Base-by-base conservation (phyloP, 2,113 vertebrate species). In the Cochlearius cochlearius region DNA sequence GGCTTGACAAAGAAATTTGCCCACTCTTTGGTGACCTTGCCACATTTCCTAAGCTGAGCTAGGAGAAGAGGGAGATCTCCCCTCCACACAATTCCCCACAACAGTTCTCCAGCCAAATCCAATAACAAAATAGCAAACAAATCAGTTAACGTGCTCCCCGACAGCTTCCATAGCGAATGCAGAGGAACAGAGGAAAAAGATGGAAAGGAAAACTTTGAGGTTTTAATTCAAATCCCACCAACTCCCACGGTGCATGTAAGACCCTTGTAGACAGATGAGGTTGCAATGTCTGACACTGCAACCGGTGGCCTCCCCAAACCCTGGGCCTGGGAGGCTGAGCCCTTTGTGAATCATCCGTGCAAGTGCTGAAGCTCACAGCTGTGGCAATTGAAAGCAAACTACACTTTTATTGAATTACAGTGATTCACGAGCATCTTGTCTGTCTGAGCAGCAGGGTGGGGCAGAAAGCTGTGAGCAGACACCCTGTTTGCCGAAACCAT, bases 361-460 rank as follows among this genome's bases (percentile, higher is more conserved):
- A 3, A 76, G 52, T 0, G 5, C 66, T 2, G 3, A 78, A 88
- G 74, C 88, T 92, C 90, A 90, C 39, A 92, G 82, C 91, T 68
- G 71, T 41, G 36, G 80, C 73, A 59, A 81, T 1, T 43, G 36
- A 91, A 93, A 85, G 74, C 56, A 53, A 94, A 74, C 30, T 49
- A 11, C 9, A 9, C 47, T 87, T 32, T 53, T 77, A 36, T 34
- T 45, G 52, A 95, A 88, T 74, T 72, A 55, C 14, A 80, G 71
- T 94, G 96, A 95, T 95, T 96, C 96, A 96, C 6, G 2, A 94
- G 63, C 72, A 86, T 76, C 45, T 60, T 3, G 3, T 47, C 68
- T 84, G 63, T 79, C 82, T 66, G 82, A 92, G 55, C 67, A 80
- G 88, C 67, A 92, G 94, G 96, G 91, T 79, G 79, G 91, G 78